These are phyloP conservation scores for Amphipyra berbera DNA, from an alignment of 2,888 invertebrate genomes.

Conservation along the genomic window DNA sequence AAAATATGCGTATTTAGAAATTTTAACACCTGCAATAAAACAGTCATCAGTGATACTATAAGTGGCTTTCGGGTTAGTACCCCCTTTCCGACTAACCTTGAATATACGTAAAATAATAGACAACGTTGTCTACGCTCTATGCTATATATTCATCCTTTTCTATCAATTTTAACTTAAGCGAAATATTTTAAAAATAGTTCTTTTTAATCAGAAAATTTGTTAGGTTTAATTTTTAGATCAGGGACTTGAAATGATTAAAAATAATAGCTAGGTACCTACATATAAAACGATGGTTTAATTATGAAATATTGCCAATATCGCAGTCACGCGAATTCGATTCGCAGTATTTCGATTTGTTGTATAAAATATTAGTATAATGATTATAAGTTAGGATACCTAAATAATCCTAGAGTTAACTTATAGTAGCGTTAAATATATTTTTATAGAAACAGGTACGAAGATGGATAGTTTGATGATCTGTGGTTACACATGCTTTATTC, in stretches of 20 bases:
- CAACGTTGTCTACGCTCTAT: background rate
- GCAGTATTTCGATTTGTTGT: constrained; percentile 30
- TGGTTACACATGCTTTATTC: constrained; percentile 8
- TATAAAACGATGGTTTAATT: constrained; percentile 4
- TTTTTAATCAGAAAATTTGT: background rate
- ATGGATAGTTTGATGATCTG: constrained; percentile 37
- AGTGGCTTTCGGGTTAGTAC: too few relatives aligned
- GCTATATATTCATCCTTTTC: constrained; percentile 52
- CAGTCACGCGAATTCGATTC: constrained; percentile 19
- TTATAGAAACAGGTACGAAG: constrained; percentile 61
- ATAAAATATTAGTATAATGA: constrained; percentile 33
- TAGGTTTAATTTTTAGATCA: constrained; percentile 1
- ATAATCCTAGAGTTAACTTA: constrained; percentile 32
- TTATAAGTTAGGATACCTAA: constrained; percentile 37
- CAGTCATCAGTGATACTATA: too few relatives aligned
- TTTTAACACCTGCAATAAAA: too few relatives aligned
- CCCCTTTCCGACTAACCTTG: too few relatives aligned
- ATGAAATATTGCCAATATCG: constrained; percentile 25
- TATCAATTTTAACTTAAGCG: constrained; percentile 38
- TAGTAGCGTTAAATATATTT: constrained; percentile 46
- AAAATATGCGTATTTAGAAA: too few relatives aligned
- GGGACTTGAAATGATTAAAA: constrained; percentile 14
- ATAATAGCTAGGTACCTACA: background rate
- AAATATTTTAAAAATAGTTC: constrained; percentile 15
- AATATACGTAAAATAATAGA: background rate